These are phyloP conservation scores for Spinibarbus caldwelli DNA, from an alignment of 2,797 vertebrate genomes.

Conservation along the genomic window DNA sequence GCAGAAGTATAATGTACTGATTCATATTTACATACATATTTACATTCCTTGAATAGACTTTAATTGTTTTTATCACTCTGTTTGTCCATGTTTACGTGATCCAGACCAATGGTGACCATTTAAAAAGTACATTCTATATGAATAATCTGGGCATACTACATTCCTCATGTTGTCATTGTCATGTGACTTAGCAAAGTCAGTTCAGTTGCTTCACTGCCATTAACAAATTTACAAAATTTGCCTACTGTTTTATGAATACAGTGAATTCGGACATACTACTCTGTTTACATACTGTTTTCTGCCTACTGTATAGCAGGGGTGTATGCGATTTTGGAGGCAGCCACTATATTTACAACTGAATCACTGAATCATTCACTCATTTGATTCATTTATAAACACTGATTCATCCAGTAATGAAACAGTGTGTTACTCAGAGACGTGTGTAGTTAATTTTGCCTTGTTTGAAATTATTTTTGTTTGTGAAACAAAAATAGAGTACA, in stretches of 20 bases:
- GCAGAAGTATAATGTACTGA: not conserved
- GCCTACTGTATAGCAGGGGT: too few relatives aligned
- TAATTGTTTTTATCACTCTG: not conserved
- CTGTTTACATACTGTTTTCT: not conserved
- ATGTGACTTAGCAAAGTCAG: not conserved
- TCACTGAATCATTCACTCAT: not conserved
- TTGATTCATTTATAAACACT: not conserved
- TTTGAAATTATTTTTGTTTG: not conserved
- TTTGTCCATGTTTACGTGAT: not conserved
- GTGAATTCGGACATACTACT: not conserved
- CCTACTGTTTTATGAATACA: not conserved
- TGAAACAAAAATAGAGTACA: not conserved
- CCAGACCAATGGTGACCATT: not conserved
- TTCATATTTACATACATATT: not conserved
- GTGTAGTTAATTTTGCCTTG: too few relatives aligned
- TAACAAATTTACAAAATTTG: not conserved
- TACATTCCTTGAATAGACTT: not conserved
- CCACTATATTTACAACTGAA: not conserved
- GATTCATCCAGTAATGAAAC: not conserved
- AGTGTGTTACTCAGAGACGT: not conserved
- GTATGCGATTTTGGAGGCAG: not conserved
- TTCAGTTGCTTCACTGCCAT: not conserved
- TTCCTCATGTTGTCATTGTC: not conserved
- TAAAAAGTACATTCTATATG: not conserved
- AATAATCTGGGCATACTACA: not conserved